Percentiles rank a stretch among this genome's conserved stretches.
Conservation (phyloP, 37 sponge, comb jelly and placozoan genomes). For the Aplysina aerophoba region DNA sequence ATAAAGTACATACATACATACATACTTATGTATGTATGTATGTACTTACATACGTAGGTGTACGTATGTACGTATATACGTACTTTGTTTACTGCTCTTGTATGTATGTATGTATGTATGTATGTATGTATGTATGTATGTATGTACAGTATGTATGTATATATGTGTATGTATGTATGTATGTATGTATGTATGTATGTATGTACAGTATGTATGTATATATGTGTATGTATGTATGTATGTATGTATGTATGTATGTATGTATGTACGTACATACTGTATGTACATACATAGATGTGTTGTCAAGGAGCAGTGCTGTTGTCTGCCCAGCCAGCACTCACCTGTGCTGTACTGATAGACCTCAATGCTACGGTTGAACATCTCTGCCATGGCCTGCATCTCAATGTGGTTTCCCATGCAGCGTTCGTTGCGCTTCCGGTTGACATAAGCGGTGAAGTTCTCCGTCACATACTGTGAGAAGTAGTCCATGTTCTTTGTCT, state of each 20-base stretch:
- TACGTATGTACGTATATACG: too few species aligned
- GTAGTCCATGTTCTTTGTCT: conserved; percentile 95
- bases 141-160: too few species aligned
- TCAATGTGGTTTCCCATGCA: conserved; percentile 98
- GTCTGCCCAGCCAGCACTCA: too few species aligned
- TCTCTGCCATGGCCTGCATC: conserved; percentile 98
- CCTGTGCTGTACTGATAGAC: conserved; percentile 90
- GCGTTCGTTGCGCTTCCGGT: conserved; percentile 81
- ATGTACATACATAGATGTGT: too few species aligned
- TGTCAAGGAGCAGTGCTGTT: too few species aligned
- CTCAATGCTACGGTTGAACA: conserved; percentile 92
- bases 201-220: not conserved
- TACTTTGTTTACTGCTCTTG: too few species aligned
- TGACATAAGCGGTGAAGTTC: conserved; percentile 87
- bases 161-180: not conserved
- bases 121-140: too few species aligned
- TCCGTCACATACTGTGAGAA: conserved; percentile 96
- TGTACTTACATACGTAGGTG: too few species aligned
- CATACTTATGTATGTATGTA: too few species aligned
- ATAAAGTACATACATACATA: too few species aligned
- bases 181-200: not conserved
- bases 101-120: too few species aligned
- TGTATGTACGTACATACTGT: not conserved
- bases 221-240: not conserved
- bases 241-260: not conserved